Base-by-base conservation (phyloP, 2,888 invertebrate genomes). In the Tuta absoluta region DNA sequence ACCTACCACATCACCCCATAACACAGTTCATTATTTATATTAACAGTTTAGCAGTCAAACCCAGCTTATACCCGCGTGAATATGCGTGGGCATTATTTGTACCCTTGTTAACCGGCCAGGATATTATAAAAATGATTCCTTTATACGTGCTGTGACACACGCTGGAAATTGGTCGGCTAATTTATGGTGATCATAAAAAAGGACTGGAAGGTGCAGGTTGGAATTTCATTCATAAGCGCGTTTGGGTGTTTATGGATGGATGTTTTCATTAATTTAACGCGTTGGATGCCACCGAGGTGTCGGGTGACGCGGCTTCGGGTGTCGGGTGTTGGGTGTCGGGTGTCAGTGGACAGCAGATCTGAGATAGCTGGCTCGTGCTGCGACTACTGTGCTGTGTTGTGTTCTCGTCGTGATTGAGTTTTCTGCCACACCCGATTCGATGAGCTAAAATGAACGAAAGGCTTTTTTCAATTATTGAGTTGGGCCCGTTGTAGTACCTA, bases 201-300 rank as follows among this genome's bases (percentile, higher is more conserved):
- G 89, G 90, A 89, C 86, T 86, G 86, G 83, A 86, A 81, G 78
- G 87, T 82, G 79, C 87, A 82, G 85, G 85, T 83, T 87, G 91
- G 91, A 86, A 89, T 91, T 90, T 90, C 93, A 92, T 93, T 92
- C 93, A 93, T 91, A 91, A 91, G 89, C 86, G 92, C 91, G 91
- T 91, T 91, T 79, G 89, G 87, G 86, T 89, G 90, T 90, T 89
- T 89, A 89, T 90, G 87, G 86, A 85, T 87, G 87, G 84, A 91
- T 91, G 90, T 91, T 91, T 91, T 91, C 90, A 91, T 91, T 91
- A 91, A 90, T 91, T 91, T 89, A 89, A 86, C 84, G 78, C 78
- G 81, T 33, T 33, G 56, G n/a, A 56, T 56, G 56, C 85, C 84
- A 85, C 80, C 78, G 78, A 78, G 77, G 77, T 85, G 84, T 84